Evolutionary conservation across 2,797 vertebrate genomes (phyloP).

Genomic region (Hoplostethus atlanticus): DNA sequence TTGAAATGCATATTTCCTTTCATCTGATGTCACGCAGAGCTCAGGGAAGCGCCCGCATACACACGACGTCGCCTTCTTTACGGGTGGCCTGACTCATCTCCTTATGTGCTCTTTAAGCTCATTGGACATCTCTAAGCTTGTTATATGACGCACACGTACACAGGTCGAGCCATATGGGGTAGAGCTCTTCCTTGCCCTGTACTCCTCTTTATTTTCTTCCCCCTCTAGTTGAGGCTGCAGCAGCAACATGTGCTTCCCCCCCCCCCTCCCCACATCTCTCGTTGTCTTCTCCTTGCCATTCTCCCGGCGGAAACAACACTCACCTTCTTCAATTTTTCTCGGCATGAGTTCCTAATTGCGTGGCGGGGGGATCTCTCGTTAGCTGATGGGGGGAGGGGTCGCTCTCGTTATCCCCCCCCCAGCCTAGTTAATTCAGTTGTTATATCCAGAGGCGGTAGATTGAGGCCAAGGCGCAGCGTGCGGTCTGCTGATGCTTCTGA

Average conservation of each 20-base stretch:
- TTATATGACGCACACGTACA: slow-evolving; percentile 23
- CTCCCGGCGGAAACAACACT: slow-evolving; percentile 21
- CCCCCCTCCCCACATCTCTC: background rate
- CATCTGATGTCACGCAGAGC: slow-evolving; percentile 11
- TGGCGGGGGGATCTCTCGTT: slow-evolving; percentile 41
- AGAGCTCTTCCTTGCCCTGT: slow-evolving; percentile 7
- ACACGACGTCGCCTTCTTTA: slow-evolving; percentile 15
- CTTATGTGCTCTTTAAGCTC: slow-evolving; percentile 42
- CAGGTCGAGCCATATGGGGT: slow-evolving; percentile 29
- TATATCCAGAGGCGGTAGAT: slow-evolving; percentile 45
- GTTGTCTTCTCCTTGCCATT: background rate
- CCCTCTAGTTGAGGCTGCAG: background rate
- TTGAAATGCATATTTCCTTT: slow-evolving; percentile 31
- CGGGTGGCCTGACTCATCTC: slow-evolving; percentile 22
- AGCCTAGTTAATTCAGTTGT: slow-evolving; percentile 46
- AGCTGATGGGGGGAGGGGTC: slow-evolving; percentile 50
- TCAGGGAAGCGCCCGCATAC: slow-evolving; percentile 11
- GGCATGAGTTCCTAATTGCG: slow-evolving; percentile 46
- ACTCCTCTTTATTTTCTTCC: background rate
- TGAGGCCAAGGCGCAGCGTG: slow-evolving; percentile 44
- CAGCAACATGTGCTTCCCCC: slow-evolving; percentile 20
- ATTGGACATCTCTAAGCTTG: slow-evolving; percentile 28
- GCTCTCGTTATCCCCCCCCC: slow-evolving; percentile 33
- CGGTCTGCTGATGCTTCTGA: slow-evolving; percentile 59
- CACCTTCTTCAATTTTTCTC: slow-evolving; percentile 11